phyloP scores from a whole-genome alignment of 2,888 invertebrate genomes.

The Caenorhabditis parvicauda region DNA sequence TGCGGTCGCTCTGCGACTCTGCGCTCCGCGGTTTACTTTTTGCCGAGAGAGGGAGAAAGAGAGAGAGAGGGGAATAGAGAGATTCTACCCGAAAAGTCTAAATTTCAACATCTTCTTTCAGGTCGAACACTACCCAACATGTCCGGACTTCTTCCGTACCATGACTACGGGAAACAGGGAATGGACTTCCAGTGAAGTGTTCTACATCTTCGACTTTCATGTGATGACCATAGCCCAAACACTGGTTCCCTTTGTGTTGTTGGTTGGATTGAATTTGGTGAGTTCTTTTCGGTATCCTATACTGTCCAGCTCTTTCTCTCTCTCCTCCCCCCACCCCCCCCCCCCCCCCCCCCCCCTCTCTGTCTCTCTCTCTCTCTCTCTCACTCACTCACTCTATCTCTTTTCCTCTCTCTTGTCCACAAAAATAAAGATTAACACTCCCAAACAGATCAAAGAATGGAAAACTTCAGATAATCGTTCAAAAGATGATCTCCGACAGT shows the following conservation, averaged over 20 bases:
- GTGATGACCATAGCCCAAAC: constrained; percentile 56
- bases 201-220: constrained; percentile 56
- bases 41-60: background rate
- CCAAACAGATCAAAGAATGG: background rate
- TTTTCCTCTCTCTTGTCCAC: too few species aligned
- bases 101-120: background rate
- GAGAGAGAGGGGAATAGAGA: too few species aligned
- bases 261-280: constrained; percentile 48
- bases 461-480: constrained; percentile 2
- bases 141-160: constrained; percentile 52
- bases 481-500: constrained; percentile 27
- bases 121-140: constrained; percentile 46
- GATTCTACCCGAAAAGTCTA: too few species aligned
- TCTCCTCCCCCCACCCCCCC: too few species aligned
- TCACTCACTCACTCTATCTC: too few species aligned
- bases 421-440: too few species aligned
- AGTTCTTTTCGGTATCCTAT: constrained; percentile 2
- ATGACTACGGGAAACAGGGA: constrained; percentile 37
- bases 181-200: constrained; percentile 28
- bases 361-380: background rate
- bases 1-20: too few species aligned
- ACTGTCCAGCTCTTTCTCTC: background rate
- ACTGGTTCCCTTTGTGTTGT: constrained; percentile 54
- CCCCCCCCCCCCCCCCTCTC: background rate
- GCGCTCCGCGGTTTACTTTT: too few species aligned